These are phyloP conservation scores for Dicyrtoma fusca DNA, from an alignment of 2,888 invertebrate genomes.

Conservation along the genomic window DNA sequence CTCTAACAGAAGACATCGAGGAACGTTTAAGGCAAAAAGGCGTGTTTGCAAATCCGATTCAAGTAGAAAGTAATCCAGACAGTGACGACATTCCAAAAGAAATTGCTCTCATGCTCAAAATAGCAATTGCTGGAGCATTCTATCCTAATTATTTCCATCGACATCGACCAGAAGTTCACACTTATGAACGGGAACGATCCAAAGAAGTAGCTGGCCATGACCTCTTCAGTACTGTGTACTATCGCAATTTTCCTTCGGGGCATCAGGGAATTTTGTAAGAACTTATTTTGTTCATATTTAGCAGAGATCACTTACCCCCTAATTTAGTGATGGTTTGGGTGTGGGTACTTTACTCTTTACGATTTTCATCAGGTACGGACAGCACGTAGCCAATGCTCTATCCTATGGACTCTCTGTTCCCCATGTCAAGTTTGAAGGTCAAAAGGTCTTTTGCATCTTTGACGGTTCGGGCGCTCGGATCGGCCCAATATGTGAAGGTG, in stretches of 20 bases:
- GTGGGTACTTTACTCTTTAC: too few relatives aligned
- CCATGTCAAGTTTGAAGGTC: slow-evolving; percentile 48
- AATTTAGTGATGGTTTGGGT: too few relatives aligned
- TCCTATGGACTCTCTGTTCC: slow-evolving; percentile 43
- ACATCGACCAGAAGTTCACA: slow-evolving; percentile 62
- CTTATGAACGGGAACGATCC: slow-evolving; percentile 70
- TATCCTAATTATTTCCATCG: slow-evolving; percentile 88
- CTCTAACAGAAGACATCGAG: slow-evolving; percentile 73
- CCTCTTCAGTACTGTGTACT: slow-evolving; percentile 74
- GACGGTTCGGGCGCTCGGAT: slow-evolving; percentile 49
- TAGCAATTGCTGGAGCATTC: slow-evolving; percentile 81
- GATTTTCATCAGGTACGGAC: slow-evolving; percentile 50
- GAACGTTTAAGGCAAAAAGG: slow-evolving; percentile 67
- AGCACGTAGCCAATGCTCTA: slow-evolving; percentile 43
- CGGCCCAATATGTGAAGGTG: slow-evolving; percentile 57
- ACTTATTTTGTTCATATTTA: not conserved
- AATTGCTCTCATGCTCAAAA: slow-evolving; percentile 59
- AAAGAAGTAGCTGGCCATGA: slow-evolving; percentile 73
- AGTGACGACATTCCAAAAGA: slow-evolving; percentile 44
- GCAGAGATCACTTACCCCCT: too few relatives aligned
- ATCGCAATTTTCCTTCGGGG: slow-evolving; percentile 63
- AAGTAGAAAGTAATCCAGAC: slow-evolving; percentile 5
- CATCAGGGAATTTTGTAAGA: slow-evolving; percentile 73
- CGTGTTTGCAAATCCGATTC: slow-evolving; percentile 59
- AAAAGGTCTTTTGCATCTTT: slow-evolving; percentile 50